phyloP scores from a whole-genome alignment of 2,888 invertebrate genomes.

The Phlogophora meticulosa region DNA sequence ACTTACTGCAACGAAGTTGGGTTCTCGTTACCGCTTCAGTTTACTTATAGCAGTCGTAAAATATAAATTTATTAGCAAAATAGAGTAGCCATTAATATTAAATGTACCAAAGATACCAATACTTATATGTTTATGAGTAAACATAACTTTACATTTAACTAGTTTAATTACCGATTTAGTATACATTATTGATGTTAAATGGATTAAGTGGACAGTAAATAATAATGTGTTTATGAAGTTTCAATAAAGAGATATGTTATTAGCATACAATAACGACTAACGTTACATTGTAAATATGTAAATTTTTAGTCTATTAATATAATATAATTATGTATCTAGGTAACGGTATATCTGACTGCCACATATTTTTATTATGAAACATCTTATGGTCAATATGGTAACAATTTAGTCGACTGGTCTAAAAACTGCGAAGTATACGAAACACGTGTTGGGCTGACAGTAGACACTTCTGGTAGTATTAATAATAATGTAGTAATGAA shows the following conservation, averaged over 20 bases:
- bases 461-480: conserved; percentile 29
- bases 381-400: conserved; percentile 4
- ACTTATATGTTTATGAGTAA: conserved; percentile 32
- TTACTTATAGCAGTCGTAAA: conserved; percentile 52
- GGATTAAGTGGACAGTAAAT: conserved; percentile 27
- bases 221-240: conserved; percentile 38
- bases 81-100: conserved; percentile 43
- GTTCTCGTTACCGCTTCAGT: conserved; percentile 32
- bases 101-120: conserved; percentile 32
- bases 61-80: conserved; percentile 54
- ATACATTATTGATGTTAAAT: conserved; percentile 18
- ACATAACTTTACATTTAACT: conserved; percentile 14
- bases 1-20: conserved; percentile 17
- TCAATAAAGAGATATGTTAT: conserved; percentile 8
- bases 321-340: conserved; percentile 8
- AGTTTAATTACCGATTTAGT: conserved; percentile 18
- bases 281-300: conserved; percentile 7
- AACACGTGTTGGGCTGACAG: conserved; percentile 5
- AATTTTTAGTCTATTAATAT: background rate
- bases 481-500: too few species aligned
- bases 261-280: conserved; percentile 3
- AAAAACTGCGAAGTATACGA: conserved; percentile 3
- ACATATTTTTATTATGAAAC: conserved; percentile 25
- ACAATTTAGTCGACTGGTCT: conserved; percentile 10
- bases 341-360: conserved; percentile 5